Percentiles rank a stretch among this genome's conserved stretches.
Conservation (phyloP, 2,113 vertebrate species). For the Ciconia maguari region DNA sequence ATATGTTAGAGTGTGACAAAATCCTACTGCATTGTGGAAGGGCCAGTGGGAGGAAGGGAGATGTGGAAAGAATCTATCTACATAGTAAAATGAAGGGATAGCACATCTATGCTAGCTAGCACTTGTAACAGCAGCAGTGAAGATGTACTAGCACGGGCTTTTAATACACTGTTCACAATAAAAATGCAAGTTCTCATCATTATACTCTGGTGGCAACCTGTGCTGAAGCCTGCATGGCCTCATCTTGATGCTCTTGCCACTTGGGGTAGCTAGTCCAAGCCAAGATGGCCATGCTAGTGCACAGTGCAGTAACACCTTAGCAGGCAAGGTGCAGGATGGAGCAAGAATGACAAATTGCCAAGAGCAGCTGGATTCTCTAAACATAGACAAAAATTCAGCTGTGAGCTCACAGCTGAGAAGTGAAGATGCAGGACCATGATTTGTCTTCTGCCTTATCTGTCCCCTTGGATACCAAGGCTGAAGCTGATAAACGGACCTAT, state of each 20-base stretch:
- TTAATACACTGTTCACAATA: background rate
- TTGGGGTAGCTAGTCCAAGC: background rate
- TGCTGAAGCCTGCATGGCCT: background rate
- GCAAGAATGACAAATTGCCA: background rate
- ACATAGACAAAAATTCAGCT: background rate
- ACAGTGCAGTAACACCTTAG: background rate
- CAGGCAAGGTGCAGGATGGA: background rate
- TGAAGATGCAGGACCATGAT: background rate
- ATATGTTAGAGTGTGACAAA: conserved; percentile 23
- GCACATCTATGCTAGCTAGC: background rate
- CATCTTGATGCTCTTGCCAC: background rate
- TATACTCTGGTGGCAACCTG: background rate
- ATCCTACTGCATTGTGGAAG: background rate
- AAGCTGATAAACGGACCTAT: background rate
- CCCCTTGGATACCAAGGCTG: background rate
- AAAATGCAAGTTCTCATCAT: background rate
- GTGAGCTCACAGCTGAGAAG: background rate
- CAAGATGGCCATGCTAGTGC: no score
- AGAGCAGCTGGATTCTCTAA: background rate
- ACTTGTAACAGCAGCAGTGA: background rate
- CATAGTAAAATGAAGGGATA: background rate
- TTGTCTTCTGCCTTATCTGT: background rate
- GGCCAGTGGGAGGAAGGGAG: conserved; percentile 13
- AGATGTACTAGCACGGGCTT: background rate
- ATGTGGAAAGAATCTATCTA: conserved; percentile 17